Evolutionary conservation across 30 jellyfish, hydroid and myxozoan genomes (phyloP), one percentile per base, ranked within the genome.

Genomic region (Morbakka virulenta): DNA sequence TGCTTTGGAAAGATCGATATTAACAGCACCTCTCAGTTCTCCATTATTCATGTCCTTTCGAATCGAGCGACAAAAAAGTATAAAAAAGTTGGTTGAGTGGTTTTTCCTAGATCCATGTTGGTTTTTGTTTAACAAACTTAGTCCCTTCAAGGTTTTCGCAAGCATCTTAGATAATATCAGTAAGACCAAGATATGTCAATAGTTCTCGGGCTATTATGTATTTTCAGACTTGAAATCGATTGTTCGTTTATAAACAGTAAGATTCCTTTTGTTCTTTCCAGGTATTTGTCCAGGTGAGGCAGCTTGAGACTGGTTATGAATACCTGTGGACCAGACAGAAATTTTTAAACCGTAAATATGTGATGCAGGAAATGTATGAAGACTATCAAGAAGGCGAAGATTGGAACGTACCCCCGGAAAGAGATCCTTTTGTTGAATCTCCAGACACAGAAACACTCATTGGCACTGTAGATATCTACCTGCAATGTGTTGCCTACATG

Each of bases 351-450:
- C 50, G 96, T 27, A 86, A 86, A 78, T 86, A 86, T 67, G 87
- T 70, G 65, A 86, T 86, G 96, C 91, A 77, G 36, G 96, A 86
- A 50, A 86, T 86, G 96, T 86, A 73, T 29, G 96, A 86, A 50
- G 96, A 86, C 65, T 86, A 77, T 49, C 81, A 76, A 35, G 89
- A 53, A 13, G 93, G 89, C 0, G 96, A 62, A 20, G 85, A 81
- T 0, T 86, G 96, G 96, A 80, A 86, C 35, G 93, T 86, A 17
- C 96, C 96, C 0, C 82, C 84, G 3, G 96, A 86, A 35, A 67
- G 93, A 67, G 96, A 86, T 64, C 96, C 96, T 3, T 86, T 86
- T 36, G 29, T 69, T 21, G 96, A 86, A 48, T 86, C 96, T 11
- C 87, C 93, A 13, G 96, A 86, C 29, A 79, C 87, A 6, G 96